A percentile compares a stretch with the other conserved stretches of the same genome.
Evolutionary conservation across 2,888 invertebrate genomes (phyloP).

Genomic region (Synergus laeviventris): DNA sequence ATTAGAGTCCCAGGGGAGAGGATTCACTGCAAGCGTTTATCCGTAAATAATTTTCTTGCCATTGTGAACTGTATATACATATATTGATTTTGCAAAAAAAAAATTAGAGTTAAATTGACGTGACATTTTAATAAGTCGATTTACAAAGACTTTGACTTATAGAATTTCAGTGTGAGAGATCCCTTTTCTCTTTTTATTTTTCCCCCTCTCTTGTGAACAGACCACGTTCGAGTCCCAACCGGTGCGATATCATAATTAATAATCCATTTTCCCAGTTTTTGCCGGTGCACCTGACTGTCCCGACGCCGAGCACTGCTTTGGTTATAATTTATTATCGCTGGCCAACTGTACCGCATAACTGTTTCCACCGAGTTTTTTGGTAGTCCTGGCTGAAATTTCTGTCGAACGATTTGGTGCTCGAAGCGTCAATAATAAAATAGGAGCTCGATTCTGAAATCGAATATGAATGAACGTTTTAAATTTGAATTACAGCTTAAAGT

Average conservation of each 20-base stretch:
- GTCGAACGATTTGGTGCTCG: slow-evolving; percentile 21
- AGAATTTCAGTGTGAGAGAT: neutral
- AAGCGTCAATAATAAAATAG: slow-evolving; percentile 13
- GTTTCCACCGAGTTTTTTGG: slow-evolving; percentile 51
- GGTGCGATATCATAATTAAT: slow-evolving; percentile 52
- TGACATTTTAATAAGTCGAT: slow-evolving; percentile 14
- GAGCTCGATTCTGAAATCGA: neutral
- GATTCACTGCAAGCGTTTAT: neutral
- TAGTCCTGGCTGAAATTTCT: slow-evolving; percentile 33
- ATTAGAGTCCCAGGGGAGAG: neutral
- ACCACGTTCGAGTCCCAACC: slow-evolving; percentile 34
- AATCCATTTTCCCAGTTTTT: slow-evolving; percentile 50
- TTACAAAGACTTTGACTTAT: neutral
- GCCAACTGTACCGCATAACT: slow-evolving; percentile 62
- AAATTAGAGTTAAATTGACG: neutral
- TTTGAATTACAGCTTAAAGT: neutral
- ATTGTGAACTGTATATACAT: neutral
- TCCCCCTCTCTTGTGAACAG: slow-evolving; percentile 23
- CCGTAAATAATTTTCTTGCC: neutral
- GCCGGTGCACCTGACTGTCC: slow-evolving; percentile 46
- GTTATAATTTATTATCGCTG: slow-evolving; percentile 68
- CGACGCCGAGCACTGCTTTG: slow-evolving; percentile 43
- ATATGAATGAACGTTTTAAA: neutral
- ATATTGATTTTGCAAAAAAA: neutral
- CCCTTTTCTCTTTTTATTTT: neutral